Evolutionary conservation across 2,113 vertebrate genomes (phyloP), one percentile per base, ranked within the genome.

Genomic region (Dipodomys spectabilis): DNA sequence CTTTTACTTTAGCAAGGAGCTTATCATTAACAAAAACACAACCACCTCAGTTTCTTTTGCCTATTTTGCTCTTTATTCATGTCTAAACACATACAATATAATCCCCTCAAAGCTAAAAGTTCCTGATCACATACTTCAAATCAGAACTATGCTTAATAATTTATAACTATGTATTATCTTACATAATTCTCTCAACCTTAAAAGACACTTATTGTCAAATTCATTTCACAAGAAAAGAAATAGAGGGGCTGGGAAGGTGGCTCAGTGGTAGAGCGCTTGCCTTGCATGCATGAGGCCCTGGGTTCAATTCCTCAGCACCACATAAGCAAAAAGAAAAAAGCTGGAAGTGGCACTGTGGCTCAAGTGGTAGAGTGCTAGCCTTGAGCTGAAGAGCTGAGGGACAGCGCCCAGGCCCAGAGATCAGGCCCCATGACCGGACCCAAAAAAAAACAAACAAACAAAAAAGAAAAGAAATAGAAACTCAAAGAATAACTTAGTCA

Each of bases 401-500:
- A n/a, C n/a, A n/a, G n/a, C n/a, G n/a, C n/a, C n/a, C n/a, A n/a
- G n/a, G n/a, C n/a, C n/a, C n/a, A n/a, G n/a, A n/a, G n/a, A n/a
- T n/a, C n/a, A n/a, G n/a, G n/a, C n/a, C n/a, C n/a, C n/a, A n/a
- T n/a, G n/a, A n/a, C n/a, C n/a, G n/a, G n/a, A n/a, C n/a, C n/a
- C n/a, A n/a, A n/a, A n/a, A n/a, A n/a, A n/a, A n/a, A n/a, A n/a
- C n/a, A n/a, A n/a, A n/a, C n/a, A n/a, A n/a, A n/a, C n/a, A n/a
- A n/a, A n/a, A n/a, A 92, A 15, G 49, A 87, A 45, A 82, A 88
- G 28, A 94, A 86, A 88, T 0, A 65, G 30, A 94, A 20, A 12
- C 15, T 87, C 69, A 80, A 96, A 80, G 80, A 91, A 57, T 73
- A 83, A 94, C 9, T 57, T 89, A 35, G 5, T 86, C 49, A 83